Conservation (phyloP, 2,888 invertebrate species). For the Agriopis aurantiaria region DNA sequence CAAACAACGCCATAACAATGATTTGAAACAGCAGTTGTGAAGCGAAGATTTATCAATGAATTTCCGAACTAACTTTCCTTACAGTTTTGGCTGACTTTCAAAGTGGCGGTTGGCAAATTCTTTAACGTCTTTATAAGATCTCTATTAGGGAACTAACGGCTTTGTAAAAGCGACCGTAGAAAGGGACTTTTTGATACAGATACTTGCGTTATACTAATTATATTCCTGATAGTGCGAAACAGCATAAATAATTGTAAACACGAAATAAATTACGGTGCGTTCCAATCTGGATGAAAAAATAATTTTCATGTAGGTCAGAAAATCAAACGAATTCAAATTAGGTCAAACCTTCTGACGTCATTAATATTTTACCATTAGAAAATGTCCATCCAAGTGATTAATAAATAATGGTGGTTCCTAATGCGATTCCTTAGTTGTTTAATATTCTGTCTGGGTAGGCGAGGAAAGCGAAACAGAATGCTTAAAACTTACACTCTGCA, state of each 20-base stretch:
- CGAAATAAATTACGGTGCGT: not conserved
- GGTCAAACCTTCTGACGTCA: constrained; percentile 2
- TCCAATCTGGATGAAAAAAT: not conserved
- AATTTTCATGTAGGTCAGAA: not conserved
- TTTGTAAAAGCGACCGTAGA: not conserved
- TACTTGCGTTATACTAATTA: not conserved
- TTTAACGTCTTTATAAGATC: constrained; percentile 14
- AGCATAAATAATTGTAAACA: not conserved
- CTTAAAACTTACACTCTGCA: too few relatives aligned
- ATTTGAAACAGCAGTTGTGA: not conserved
- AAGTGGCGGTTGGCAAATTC: constrained; percentile 18
- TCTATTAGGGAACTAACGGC: constrained; percentile 15
- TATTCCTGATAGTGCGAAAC: not conserved
- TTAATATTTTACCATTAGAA: constrained; percentile 2
- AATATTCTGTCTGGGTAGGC: not conserved
- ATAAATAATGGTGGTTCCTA: not conserved
- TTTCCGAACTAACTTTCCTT: constrained; percentile 1
- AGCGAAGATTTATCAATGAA: not conserved
- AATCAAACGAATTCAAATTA: constrained; percentile 2
- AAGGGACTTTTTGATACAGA: not conserved
- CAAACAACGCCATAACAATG: too few relatives aligned
- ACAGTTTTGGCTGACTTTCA: constrained; percentile 11
- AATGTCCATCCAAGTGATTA: constrained; percentile 4
- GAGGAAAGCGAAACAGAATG: too few relatives aligned
- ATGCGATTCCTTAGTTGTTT: not conserved